Base-by-base conservation (phyloP, 2,797 vertebrate genomes). In the Galago senegalensis region DNA sequence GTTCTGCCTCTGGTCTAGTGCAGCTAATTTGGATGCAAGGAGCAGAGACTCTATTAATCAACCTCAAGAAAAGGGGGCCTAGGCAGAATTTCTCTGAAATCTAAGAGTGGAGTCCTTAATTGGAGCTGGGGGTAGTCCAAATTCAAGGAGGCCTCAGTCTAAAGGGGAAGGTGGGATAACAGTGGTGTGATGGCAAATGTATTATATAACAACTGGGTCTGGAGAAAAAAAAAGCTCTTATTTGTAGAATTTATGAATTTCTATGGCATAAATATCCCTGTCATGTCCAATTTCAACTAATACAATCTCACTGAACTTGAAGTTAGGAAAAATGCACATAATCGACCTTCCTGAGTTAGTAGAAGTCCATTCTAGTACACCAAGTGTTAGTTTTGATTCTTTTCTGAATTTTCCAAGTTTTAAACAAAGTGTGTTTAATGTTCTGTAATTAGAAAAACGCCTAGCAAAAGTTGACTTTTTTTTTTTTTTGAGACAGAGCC, bases 331-430 rank as follows among this genome's bases (percentile, higher is more conserved):
- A 92, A 77, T 56, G 31, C 0, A 13, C 37, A 27, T 11, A 70
- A 5, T 12, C 18, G 4, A 67, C 40, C 53, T 16, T 63, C 43
- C 63, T 5, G 1, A 67, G 23, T 56, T 12, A 18, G 23, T 69
- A 53, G 31, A 34, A 81, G 10, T 89, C 81, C 83, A 20, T 73
- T 73, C 4, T 0, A 60, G n/a, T 9, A 31, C 5, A 53, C 7
- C 31, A 87, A 60, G 29, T 58, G 37, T 65, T 79, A 86, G 21
- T 37, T 93, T 88, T 79, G 58, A 60, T 81, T 87, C 21, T 67
- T 79, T 90, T n/a, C 31, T 53, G 27, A 95, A 87, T n/a, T 87
- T 86, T 46, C 29, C 25, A 87, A 58, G 1, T 83, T 90, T 89
- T 63, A 20, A 92, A 63, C 18, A 90, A 83, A 17, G 10, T 89